Evolutionary conservation across 2,888 invertebrate species (phyloP).

Genomic region (Ophioninae sp.): DNA sequence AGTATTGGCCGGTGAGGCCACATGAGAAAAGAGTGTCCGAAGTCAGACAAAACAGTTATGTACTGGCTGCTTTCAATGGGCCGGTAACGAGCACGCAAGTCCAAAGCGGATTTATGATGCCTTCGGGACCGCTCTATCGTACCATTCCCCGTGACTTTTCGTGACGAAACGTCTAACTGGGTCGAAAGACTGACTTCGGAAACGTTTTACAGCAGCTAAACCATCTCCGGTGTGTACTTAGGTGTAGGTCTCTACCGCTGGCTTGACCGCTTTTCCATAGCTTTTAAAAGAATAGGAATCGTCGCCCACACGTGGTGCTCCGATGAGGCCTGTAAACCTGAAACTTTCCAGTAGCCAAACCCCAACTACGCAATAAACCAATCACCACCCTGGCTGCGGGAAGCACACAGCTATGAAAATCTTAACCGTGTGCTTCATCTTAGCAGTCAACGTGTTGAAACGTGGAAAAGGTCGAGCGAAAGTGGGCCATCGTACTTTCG

Average conservation of each 20-base stretch:
- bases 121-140: conserved; percentile 65
- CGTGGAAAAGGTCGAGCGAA: conserved; percentile 36
- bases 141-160: conserved; percentile 70
- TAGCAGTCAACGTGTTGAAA: conserved; percentile 17
- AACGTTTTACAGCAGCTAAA: conserved; percentile 59
- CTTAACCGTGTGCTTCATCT: conserved; percentile 35
- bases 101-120: conserved; percentile 76
- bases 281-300: conserved; percentile 27
- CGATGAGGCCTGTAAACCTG: conserved; percentile 20
- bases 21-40: conserved; percentile 19
- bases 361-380: conserved; percentile 58
- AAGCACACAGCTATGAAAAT: conserved; percentile 32
- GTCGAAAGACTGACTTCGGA: conserved; percentile 69
- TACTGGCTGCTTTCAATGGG: conserved; percentile 23
- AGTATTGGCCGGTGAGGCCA: conserved; percentile 7
- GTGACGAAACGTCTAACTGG: conserved; percentile 74
- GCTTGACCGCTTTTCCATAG: conserved; percentile 23
- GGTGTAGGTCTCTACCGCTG: conserved; percentile 38
- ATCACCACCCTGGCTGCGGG: conserved; percentile 27
- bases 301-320: conserved; percentile 58
- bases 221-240: conserved; percentile 15
- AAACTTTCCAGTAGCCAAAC: conserved; percentile 49
- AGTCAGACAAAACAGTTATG: conserved; percentile 17
- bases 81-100: conserved; percentile 43
- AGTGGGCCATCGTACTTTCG: conserved; percentile 48